phyloP scores from a whole-genome alignment of 2,113 vertebrate species.

The Clupea harengus region DNA sequence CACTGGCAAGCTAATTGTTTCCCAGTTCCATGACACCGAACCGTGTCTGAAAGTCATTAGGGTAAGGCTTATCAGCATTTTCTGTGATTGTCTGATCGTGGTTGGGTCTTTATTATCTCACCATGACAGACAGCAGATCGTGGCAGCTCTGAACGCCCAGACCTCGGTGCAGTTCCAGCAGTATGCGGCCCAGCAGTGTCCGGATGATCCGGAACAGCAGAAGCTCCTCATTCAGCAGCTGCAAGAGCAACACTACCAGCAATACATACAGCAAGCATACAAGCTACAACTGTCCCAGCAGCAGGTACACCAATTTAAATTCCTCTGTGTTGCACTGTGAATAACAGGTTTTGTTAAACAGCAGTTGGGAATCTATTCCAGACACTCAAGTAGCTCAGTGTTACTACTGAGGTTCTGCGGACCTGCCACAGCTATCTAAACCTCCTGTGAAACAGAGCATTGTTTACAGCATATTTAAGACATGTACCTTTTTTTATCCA shows the following conservation, averaged over 20 bases:
- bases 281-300: slow-evolving; percentile 93
- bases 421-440: neutral
- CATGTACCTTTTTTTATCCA: neutral
- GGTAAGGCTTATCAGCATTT: neutral
- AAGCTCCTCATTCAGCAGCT: slow-evolving; percentile 91
- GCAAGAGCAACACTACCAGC: slow-evolving; percentile 96
- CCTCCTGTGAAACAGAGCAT: neutral
- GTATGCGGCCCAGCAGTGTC: slow-evolving; percentile 91
- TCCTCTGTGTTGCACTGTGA: neutral
- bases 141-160: slow-evolving; percentile 94
- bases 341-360: neutral
- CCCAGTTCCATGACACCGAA: neutral
- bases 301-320: slow-evolving; percentile 67
- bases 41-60: neutral
- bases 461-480: neutral
- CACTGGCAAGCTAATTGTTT: neutral
- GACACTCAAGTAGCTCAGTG: neutral
- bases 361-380: neutral
- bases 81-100: neutral
- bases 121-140: slow-evolving; percentile 86
- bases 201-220: slow-evolving; percentile 92
- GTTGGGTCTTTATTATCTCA: neutral
- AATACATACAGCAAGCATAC: slow-evolving; percentile 95
- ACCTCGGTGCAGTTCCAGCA: slow-evolving; percentile 96
- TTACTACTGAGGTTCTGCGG: neutral